Conservation (phyloP, 1,140 invertebrate genomes). For the Planococcus citri region DNA sequence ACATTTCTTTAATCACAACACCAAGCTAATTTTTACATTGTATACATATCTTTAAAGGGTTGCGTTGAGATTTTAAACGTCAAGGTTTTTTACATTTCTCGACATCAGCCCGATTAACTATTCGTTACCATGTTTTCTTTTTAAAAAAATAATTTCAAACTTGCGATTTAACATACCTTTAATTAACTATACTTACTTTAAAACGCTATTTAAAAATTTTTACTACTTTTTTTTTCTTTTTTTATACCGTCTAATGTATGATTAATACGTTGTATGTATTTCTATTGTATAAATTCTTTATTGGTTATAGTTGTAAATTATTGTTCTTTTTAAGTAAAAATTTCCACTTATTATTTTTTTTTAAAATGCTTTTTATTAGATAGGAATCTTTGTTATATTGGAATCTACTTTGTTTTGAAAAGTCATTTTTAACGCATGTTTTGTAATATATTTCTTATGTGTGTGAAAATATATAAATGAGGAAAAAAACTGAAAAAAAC, state of each 20-base stretch:
- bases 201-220: neutral
- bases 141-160: neutral
- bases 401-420: neutral
- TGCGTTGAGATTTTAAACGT: neutral
- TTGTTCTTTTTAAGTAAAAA: neutral
- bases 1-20: neutral
- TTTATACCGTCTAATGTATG: no score
- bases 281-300: neutral
- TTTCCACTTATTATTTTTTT: neutral
- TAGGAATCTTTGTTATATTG: neutral
- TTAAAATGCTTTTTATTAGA: neutral
- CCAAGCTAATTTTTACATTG: neutral
- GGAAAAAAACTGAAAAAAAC: no score
- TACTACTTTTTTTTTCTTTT: neutral
- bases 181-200: no score
- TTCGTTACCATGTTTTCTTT: neutral
- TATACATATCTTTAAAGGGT: slow-evolving; percentile 2
- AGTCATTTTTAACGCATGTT: neutral
- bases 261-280: neutral
- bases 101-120: neutral
- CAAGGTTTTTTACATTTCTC: neutral
- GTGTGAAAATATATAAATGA: neutral
- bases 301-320: neutral
- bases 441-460: slow-evolving; percentile 4
- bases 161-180: neutral